phyloP scores from a whole-genome alignment of 2,113 vertebrate genomes.

The Alligator sinensis region DNA sequence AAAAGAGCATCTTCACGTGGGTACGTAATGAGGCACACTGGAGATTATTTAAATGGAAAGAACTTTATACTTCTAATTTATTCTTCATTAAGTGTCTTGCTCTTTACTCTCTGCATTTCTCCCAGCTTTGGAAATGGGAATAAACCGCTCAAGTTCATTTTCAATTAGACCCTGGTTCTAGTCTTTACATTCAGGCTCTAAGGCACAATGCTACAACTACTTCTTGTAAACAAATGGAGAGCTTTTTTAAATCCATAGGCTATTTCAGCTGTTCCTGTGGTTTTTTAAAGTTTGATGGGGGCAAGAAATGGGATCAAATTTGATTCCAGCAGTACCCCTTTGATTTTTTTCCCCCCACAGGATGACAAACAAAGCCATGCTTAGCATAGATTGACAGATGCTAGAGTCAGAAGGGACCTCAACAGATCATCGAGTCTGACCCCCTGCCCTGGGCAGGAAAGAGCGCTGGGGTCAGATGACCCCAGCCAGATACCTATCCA shows the following conservation, averaged over 20 bases:
- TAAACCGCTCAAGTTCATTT: conserved; percentile 50
- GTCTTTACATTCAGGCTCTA: background rate
- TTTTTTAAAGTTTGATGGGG: background rate
- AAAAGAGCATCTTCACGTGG: background rate
- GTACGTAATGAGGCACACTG: background rate
- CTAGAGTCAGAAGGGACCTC: too few relatives aligned
- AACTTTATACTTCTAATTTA: conserved; percentile 15
- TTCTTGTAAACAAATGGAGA: background rate
- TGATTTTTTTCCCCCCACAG: background rate
- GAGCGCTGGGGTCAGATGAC: too few relatives aligned
- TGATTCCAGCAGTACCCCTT: background rate
- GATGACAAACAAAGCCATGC: background rate
- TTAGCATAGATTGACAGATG: background rate
- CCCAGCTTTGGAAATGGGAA: background rate
- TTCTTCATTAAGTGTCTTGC: conserved; percentile 41
- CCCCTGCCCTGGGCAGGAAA: too few relatives aligned
- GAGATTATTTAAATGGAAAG: conserved; percentile 28
- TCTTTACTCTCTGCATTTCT: conserved; percentile 26
- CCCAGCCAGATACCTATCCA: too few relatives aligned
- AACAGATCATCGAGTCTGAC: too few relatives aligned
- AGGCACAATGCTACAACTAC: background rate
- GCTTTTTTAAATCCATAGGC: background rate
- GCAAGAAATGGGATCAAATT: background rate
- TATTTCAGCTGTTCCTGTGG: background rate
- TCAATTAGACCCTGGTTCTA: background rate